Percentiles rank a stretch among this genome's conserved stretches.
These are phyloP conservation scores for Melopsittacus undulatus DNA, from an alignment of 2,797 vertebrate genomes.

Conservation along the genomic window DNA sequence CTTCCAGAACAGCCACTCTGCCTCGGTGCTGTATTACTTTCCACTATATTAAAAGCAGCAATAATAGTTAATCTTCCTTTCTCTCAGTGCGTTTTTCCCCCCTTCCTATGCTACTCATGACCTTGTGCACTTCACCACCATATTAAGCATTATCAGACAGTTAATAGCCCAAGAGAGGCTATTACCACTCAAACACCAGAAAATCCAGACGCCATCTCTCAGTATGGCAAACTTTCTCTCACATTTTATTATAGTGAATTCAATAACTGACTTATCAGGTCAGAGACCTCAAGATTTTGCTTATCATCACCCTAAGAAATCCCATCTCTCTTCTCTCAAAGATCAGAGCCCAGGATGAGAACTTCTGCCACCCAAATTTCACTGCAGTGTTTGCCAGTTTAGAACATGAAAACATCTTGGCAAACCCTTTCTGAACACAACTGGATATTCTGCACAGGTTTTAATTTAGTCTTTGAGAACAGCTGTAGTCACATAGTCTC, in stretches of 20 bases:
- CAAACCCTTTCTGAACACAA: not conserved
- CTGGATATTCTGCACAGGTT: not conserved
- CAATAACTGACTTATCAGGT: not conserved
- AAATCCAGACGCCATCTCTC: not conserved
- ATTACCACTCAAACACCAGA: not conserved
- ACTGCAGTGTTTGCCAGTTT: not conserved
- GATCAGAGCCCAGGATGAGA: accelerated
- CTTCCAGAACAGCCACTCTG: not conserved
- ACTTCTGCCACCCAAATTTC: not conserved
- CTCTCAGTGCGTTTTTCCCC: not conserved
- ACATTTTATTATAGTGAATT: not conserved
- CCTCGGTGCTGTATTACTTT: not conserved
- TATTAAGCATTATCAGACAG: not conserved
- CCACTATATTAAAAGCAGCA: not conserved
- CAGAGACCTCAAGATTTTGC: not conserved
- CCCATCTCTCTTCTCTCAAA: not conserved
- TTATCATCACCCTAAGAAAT: not conserved
- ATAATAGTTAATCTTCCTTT: not conserved
- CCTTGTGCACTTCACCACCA: not conserved
- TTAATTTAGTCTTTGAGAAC: not conserved
- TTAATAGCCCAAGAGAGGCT: constrained; percentile 12
- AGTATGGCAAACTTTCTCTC: not conserved
- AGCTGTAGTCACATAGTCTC: constrained; percentile 5
- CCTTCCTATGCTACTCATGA: not conserved
- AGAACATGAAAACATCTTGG: not conserved